These are phyloP conservation scores for Acanthurus tractus DNA, from an alignment of 2,797 vertebrate species.

Conservation along the genomic window DNA sequence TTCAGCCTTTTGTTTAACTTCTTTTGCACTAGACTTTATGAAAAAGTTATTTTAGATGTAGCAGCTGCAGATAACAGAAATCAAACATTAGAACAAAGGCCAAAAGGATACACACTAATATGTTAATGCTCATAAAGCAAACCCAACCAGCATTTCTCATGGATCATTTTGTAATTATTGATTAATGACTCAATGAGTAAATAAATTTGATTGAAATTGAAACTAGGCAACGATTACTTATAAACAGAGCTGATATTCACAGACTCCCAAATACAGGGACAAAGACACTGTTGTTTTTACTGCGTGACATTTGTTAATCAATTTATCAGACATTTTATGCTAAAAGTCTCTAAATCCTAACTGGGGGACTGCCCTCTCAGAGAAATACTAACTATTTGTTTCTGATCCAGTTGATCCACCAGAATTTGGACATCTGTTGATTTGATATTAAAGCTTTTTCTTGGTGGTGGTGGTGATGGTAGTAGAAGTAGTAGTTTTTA, in stretches of 20 bases:
- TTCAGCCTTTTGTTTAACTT: slow-evolving; percentile 1
- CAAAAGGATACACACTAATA: not conserved
- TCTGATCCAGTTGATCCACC: too few relatives aligned
- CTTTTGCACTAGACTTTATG: not conserved
- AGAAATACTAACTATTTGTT: too few relatives aligned
- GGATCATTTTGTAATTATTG: not conserved
- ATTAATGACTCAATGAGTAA: not conserved
- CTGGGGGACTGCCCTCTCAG: not conserved
- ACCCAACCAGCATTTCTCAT: not conserved
- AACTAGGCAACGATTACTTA: slow-evolving; percentile 7
- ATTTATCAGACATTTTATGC: not conserved
- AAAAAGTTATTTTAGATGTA: not conserved
- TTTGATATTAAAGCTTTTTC: too few relatives aligned
- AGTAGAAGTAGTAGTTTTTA: too few relatives aligned
- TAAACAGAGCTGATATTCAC: not conserved
- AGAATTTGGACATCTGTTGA: too few relatives aligned
- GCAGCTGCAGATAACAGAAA: slow-evolving; percentile 5
- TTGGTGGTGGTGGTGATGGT: too few relatives aligned
- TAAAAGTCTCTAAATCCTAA: not conserved
- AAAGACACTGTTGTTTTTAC: not conserved
- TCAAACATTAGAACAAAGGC: not conserved
- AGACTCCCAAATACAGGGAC: not conserved
- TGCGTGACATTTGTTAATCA: not conserved
- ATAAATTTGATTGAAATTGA: not conserved
- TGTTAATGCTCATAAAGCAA: not conserved